Evolutionary conservation across 1,140 invertebrate species (phyloP), one percentile per base, ranked within the genome.

Genomic region (Apis laboriosa): DNA sequence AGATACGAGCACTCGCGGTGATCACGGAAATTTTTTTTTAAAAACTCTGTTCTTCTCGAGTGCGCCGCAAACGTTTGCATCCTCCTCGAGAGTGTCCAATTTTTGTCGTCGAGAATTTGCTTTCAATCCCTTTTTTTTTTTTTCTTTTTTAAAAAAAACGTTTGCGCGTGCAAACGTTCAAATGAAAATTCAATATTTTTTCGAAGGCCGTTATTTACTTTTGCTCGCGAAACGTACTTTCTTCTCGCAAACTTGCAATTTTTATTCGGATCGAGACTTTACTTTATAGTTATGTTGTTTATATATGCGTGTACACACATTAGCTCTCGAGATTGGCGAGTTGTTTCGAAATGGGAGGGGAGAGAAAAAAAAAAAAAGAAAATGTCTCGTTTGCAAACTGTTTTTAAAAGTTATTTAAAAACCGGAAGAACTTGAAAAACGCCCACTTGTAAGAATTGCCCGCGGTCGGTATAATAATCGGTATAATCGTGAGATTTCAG

Each of bases 401-500:
- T 13, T 13, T 12, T 55, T 4, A 55, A 55, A 55, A 13, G 15
- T 9, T 3, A 15, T 43, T 43, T 43, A 43, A 12, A 56, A 55
- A 15, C n/a, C 19, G 51, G n/a, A 73, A 49, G 21, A 49, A 77
- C 43, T 55, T 77, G 49, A 64, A 7, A 55, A 21, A 43, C 53
- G 63, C 49, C 15, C 56, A 43, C 64, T 79, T 76, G 49, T 49
- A 61, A 28, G 61, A 66, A 63, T 34, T 28, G 34, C n/a, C 21
- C 11, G 53, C 24, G 34, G 61, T 67, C 28, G 60, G 34, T 7
- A 43, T 43, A 43, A 43, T 9, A 79, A 73, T 71, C 43, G 8
- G 61, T 34, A 63, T 87, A 88, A 89, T 89, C 84, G 66, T 67
- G 77, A 90, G 84, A 86, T 90, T 88, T 88, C 87, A 74, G 49